phyloP scores from a whole-genome alignment of 2,797 vertebrate genomes.

The Notolepis coatsorum region DNA sequence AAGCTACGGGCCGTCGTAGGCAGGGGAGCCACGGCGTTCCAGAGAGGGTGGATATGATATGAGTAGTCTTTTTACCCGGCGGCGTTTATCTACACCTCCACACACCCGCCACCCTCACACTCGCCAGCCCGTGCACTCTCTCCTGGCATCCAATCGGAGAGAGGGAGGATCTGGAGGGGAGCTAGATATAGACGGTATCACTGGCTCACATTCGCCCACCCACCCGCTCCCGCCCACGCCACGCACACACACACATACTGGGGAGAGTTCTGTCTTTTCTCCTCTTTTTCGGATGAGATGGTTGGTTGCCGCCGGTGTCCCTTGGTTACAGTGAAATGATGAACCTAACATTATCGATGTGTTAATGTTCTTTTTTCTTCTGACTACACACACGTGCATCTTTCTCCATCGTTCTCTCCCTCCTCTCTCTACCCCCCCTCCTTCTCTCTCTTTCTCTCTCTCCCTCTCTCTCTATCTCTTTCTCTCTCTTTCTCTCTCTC shows the following conservation, averaged over 20 bases:
- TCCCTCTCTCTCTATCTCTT: neutral
- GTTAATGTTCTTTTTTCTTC: too few relatives aligned
- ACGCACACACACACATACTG: constrained; percentile 8
- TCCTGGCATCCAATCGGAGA: constrained; percentile 16
- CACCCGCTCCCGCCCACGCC: too few relatives aligned
- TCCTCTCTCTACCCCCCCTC: too few relatives aligned
- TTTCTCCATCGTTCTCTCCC: too few relatives aligned
- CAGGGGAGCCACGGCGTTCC: neutral
- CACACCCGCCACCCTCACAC: constrained; percentile 41
- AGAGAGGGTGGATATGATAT: constrained; percentile 8
- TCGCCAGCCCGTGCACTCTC: constrained; percentile 10
- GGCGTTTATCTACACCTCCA: constrained; percentile 40
- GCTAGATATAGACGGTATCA: constrained; percentile 33
- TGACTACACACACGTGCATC: too few relatives aligned
- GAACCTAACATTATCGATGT: too few relatives aligned
- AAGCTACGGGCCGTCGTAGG: neutral
- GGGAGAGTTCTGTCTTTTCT: constrained; percentile 1
- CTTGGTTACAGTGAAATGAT: too few relatives aligned
- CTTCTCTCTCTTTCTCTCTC: neutral
- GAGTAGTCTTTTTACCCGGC: constrained; percentile 7
- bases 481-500: neutral
- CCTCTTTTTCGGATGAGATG: too few relatives aligned
- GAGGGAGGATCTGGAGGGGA: constrained; percentile 27
- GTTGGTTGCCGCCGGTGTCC: too few relatives aligned
- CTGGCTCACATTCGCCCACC: neutral